Conservation (phyloP, 1,140 invertebrate genomes). For the Copidosoma floridanum region DNA sequence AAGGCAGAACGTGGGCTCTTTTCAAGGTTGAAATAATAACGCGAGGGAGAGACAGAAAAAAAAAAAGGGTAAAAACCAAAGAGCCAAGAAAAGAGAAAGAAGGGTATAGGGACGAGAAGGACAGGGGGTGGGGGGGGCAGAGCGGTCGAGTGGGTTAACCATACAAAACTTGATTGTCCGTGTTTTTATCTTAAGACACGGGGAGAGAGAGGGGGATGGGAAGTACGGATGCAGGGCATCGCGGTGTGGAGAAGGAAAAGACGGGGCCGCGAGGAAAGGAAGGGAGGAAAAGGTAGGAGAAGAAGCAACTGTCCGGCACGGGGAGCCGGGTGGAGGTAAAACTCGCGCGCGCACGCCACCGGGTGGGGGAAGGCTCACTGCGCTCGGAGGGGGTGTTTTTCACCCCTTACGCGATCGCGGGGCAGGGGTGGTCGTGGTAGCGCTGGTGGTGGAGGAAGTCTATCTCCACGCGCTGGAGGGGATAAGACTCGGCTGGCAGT, state of each 20-base stretch:
- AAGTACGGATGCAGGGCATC: constrained; percentile 26
- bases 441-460: constrained; percentile 17
- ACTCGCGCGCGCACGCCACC: no score
- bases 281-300: constrained; percentile 19
- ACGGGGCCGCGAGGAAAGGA: not conserved
- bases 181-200: constrained; percentile 55
- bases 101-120: no score
- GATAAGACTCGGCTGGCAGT: constrained; percentile 57
- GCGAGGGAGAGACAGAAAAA: no score
- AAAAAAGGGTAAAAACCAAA: not conserved
- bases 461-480: constrained; percentile 32
- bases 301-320: no score
- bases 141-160: constrained; percentile 44
- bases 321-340: constrained; percentile 18
- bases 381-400: not conserved
- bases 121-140: constrained; percentile 19
- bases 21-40: not conserved
- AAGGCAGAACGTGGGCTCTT: no score
- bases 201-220: constrained; percentile 19
- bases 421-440: constrained; percentile 2
- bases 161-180: constrained; percentile 52
- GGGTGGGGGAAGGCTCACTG: constrained; percentile 28
- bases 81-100: not conserved
- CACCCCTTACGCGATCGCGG: not conserved
- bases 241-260: constrained; percentile 25